Base-by-base conservation (phyloP, 2,888 invertebrate species). In the Rhagonycha fulva region DNA sequence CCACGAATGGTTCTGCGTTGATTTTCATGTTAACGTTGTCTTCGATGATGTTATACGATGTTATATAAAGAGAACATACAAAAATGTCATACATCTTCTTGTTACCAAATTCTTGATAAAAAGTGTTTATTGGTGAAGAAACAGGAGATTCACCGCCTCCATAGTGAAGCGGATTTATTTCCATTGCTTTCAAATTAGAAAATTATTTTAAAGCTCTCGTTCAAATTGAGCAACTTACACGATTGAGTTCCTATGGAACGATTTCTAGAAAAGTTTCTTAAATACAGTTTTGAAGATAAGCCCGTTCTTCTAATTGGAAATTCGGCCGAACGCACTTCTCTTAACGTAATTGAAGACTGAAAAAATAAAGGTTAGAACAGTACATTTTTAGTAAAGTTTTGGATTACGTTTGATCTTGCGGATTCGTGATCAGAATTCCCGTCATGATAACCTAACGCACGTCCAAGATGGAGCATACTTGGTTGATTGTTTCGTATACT, bases 11-110 rank as follows among this genome's bases (percentile, higher is more conserved):
- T 9, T 76, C 75, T 9, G 79, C 61, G 3, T 75, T 74, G 1
- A 82, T 69, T 61, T 72, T 60, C 14, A 47, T 67, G 12, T 73
- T 72, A 10, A 75, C 19, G 14, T 78, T 73, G n/a, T 77, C 77
- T 60, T 80, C 76, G 9, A 80, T 61, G 3, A 68, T 23, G 30
- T 79, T 68, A 30, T 74, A 77, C 4, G 82, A 79, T 1, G 82
- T 82, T 9, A 82, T 75, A 70, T 82, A 82, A n/a, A 78, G 14
- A 1, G 78, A 78, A 66, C 76, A 75, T 11, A 68, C 62, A 24
- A 71, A 76, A 7, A 71, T 70, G 12, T 78, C 63, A 9, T 66
- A n/a, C 4, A 66, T 9, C 9, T 66, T 66, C 10, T 67, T 72
- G 66, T 32, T 12, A 12, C 63, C 26, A n/a, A 24, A 23, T 66